Conservation (phyloP, 1,140 invertebrate species). For the Agrypnia vestita region DNA sequence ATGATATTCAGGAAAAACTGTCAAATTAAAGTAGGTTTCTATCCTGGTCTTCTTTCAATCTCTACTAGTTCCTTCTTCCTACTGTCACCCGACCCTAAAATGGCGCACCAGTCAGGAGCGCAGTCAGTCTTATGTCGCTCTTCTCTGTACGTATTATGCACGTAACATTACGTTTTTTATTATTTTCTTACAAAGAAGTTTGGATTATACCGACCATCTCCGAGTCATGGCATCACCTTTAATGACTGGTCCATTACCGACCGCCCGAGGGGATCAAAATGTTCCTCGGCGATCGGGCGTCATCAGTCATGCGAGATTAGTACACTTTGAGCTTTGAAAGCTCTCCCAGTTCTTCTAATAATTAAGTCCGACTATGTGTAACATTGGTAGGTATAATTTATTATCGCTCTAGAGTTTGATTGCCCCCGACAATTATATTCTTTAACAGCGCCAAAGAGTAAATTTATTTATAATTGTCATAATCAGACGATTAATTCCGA, state of each 20-base stretch:
- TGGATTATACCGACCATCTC: slow-evolving; percentile 1
- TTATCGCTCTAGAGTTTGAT: slow-evolving; percentile 11
- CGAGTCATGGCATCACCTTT: slow-evolving; percentile 1
- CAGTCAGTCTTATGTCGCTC: too few species aligned
- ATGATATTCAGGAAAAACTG: too few species aligned
- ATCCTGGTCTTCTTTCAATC: too few species aligned
- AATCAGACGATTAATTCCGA: slow-evolving; percentile 3
- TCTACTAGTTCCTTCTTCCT: too few species aligned
- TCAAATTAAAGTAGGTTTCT: too few species aligned
- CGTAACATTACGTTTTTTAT: not conserved
- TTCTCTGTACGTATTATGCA: too few species aligned
- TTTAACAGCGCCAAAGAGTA: slow-evolving; percentile 21
- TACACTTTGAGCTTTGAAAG: not conserved
- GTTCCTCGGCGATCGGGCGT: not conserved
- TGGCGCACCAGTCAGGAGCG: too few species aligned
- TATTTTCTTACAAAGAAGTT: not conserved
- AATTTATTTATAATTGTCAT: slow-evolving; percentile 39
- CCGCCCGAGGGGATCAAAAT: not conserved
- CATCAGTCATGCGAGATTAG: slow-evolving; percentile 14
- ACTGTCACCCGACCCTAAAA: too few species aligned
- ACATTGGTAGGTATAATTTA: slow-evolving; percentile 21
- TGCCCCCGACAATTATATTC: slow-evolving; percentile 13
- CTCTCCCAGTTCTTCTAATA: not conserved
- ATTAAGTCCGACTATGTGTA: not conserved
- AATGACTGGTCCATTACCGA: slow-evolving; percentile 13